A percentile compares a stretch with the other conserved stretches of the same genome.
Conservation (phyloP, 2,888 invertebrate species). For the Emesis furor region DNA sequence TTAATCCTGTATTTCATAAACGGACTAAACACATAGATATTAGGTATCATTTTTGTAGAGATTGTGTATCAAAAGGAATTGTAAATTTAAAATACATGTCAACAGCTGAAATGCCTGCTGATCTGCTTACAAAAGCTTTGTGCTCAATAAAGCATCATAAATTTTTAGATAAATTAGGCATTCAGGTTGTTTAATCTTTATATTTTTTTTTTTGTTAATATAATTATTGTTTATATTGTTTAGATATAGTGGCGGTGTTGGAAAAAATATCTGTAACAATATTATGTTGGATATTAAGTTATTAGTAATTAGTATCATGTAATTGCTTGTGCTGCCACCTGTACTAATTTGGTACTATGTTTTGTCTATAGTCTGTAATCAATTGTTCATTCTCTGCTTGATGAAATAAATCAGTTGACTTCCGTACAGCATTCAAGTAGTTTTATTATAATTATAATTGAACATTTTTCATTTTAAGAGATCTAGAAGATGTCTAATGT, state of each 20-base stretch:
- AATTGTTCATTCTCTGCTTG: no score
- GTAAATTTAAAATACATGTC: neutral
- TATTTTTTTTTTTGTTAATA: no score
- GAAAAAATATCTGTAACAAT: neutral
- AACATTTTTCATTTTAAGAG: no score
- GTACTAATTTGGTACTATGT: no score
- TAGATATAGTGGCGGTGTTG: constrained; percentile 9
- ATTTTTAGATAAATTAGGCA: neutral
- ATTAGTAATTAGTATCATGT: no score
- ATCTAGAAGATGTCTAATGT: no score
- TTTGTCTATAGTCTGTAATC: no score
- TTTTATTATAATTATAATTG: no score
- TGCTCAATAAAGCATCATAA: neutral
- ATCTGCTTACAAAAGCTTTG: neutral
- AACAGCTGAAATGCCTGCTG: neutral
- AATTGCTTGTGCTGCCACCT: no score
- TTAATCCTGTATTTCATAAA: neutral
- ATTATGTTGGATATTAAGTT: no score
- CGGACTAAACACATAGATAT: neutral
- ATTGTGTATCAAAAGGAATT: neutral
- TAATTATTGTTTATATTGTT: neutral
- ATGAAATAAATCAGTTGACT: constrained; percentile 7
- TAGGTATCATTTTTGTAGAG: constrained; percentile 1
- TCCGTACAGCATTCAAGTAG: neutral
- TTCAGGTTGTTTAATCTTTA: neutral